These are phyloP conservation scores for Apocrypta bakeri DNA, from an alignment of 1,140 invertebrate species.

Conservation along the genomic window DNA sequence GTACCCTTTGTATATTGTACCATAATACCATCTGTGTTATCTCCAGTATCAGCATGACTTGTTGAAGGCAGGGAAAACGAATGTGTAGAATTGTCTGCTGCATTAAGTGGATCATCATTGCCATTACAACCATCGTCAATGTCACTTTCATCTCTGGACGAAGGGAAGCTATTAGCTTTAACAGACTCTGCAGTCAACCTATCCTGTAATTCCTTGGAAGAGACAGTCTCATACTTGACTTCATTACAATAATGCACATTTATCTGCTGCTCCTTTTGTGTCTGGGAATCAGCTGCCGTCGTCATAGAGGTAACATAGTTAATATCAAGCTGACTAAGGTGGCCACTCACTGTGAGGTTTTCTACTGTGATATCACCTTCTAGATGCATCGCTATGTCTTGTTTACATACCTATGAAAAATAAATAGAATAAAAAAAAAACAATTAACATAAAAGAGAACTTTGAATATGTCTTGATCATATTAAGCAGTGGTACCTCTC, in stretches of 20 bases:
- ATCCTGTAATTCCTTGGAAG: conserved; percentile 59
- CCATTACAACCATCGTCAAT: conserved; percentile 44
- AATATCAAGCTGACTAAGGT: conserved; percentile 68
- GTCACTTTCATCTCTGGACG: conserved; percentile 47
- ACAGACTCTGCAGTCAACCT: conserved; percentile 52
- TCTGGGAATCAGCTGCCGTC: conserved; percentile 60
- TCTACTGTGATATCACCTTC: conserved; percentile 70
- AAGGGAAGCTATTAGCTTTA: neutral
- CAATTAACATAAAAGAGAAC: neutral
- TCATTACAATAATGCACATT: conserved; percentile 66
- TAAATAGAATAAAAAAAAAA: neutral
- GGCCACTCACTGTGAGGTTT: conserved; percentile 65
- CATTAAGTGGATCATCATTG: conserved; percentile 48
- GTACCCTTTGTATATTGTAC: conserved; percentile 66
- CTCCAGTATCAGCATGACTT: conserved; percentile 61
- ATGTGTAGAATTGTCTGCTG: conserved; percentile 50
- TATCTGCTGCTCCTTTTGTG: conserved; percentile 56
- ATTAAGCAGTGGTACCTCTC: conserved; percentile 56
- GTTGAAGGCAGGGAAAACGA: conserved; percentile 62
- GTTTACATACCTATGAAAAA: conserved; percentile 52
- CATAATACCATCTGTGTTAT: conserved; percentile 57
- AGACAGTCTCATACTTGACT: conserved; percentile 65
- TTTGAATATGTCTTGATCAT: neutral
- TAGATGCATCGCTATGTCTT: conserved; percentile 70
- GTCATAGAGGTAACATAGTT: conserved; percentile 71